A percentile compares a stretch with the other conserved stretches of the same genome.
Conservation (phyloP, 64 coral and sea anemone genomes). For the Cladopsammia gracilis region DNA sequence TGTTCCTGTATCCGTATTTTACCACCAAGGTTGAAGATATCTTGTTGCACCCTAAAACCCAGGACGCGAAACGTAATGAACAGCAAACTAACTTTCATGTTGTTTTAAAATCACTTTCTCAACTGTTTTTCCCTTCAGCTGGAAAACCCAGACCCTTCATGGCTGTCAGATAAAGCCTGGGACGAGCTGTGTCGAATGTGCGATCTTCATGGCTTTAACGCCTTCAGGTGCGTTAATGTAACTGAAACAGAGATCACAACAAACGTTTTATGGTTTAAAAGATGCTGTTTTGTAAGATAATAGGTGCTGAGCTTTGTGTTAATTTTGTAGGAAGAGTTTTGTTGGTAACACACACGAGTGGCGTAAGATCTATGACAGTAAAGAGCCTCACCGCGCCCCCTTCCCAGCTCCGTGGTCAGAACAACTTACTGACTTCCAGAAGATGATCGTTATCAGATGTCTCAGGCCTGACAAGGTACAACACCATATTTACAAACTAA, state of each 20-base stretch:
- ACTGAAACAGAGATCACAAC: neutral
- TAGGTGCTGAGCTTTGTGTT: neutral
- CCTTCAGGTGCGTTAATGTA: constrained; percentile 78
- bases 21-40: neutral
- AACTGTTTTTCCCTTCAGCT: constrained; percentile 58
- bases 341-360: constrained; percentile 86
- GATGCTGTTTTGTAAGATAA: too few relatives aligned
- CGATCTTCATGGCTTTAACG: constrained; percentile 90
- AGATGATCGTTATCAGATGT: constrained; percentile 98
- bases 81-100: neutral
- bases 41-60: neutral
- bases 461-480: constrained; percentile 96
- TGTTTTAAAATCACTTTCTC: neutral
- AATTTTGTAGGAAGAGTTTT: constrained; percentile 85
- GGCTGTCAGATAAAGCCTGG: constrained; percentile 97
- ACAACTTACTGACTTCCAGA: constrained; percentile 96
- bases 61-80: too few relatives aligned
- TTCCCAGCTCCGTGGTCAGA: constrained; percentile 93
- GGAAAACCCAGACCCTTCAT: constrained; percentile 96
- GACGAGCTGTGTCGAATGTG: constrained; percentile 99
- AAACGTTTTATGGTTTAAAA: neutral
- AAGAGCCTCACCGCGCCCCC: constrained; percentile 93
- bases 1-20: neutral
- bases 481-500: neutral
- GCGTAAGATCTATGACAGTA: constrained; percentile 99